Evolutionary conservation across 2,888 invertebrate genomes (phyloP).

Genomic region (Eucriotettix oculatus): DNA sequence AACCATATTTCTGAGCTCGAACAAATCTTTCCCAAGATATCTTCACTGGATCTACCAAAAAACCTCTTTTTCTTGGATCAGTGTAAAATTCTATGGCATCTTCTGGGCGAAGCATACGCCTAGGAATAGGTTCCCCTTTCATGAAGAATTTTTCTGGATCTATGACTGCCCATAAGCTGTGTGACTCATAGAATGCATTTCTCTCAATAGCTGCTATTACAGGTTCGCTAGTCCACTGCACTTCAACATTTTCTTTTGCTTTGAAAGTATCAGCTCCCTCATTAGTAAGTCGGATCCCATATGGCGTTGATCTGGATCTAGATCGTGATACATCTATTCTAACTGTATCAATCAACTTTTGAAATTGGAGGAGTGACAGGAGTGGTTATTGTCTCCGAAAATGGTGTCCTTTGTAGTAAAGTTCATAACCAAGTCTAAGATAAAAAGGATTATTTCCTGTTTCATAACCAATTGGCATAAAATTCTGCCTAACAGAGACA

Average conservation of each 20-base stretch:
- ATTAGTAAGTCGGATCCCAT: constrained; percentile 85
- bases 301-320: constrained; percentile 51
- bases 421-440: constrained; percentile 62
- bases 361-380: constrained; percentile 62
- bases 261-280: constrained; percentile 77
- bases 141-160: constrained; percentile 73
- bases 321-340: constrained; percentile 62
- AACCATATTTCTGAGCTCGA: constrained; percentile 89
- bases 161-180: constrained; percentile 53
- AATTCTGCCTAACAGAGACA: constrained; percentile 70
- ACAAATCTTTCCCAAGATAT: constrained; percentile 59
- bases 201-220: constrained; percentile 91
- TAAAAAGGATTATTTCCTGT: constrained; percentile 84
- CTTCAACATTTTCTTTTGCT: constrained; percentile 87
- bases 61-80: constrained; percentile 71
- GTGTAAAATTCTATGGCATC: constrained; percentile 86
- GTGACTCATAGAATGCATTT: constrained; percentile 79
- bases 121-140: constrained; percentile 75
- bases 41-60: constrained; percentile 83
- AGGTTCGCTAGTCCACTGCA: constrained; percentile 84
- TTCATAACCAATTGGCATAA: constrained; percentile 75
- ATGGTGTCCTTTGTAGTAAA: constrained; percentile 80
- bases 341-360: constrained; percentile 74
- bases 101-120: constrained; percentile 76
- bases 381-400: constrained; percentile 81